Evolutionary conservation across 2,113 vertebrate genomes (phyloP).

Genomic region (Catharus bicknelli): DNA sequence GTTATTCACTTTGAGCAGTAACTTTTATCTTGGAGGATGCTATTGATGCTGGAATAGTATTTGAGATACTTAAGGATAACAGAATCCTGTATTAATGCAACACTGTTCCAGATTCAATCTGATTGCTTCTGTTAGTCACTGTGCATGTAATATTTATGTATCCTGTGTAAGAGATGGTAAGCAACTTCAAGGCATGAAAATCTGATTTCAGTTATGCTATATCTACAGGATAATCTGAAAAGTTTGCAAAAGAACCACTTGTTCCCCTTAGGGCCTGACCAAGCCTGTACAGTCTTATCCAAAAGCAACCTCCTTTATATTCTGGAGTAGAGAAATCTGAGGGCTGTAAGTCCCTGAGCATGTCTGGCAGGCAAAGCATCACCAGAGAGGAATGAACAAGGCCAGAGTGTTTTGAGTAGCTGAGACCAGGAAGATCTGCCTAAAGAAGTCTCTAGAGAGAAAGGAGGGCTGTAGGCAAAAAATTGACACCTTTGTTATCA

Average conservation of each 20-base stretch:
- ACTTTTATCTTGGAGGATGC: slow-evolving; percentile 48
- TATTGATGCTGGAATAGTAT: slow-evolving; percentile 1
- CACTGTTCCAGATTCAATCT: slow-evolving; percentile 39
- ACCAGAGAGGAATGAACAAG: background rate
- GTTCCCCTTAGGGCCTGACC: background rate
- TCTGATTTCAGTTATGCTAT: background rate
- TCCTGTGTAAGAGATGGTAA: background rate
- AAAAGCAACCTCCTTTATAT: background rate
- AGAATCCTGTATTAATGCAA: slow-evolving; percentile 48
- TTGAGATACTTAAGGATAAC: slow-evolving; percentile 33
- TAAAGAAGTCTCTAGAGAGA: background rate
- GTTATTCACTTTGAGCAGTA: slow-evolving; percentile 1
- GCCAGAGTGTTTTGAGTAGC: background rate
- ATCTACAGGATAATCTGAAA: slow-evolving; percentile 1
- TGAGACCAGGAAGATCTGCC: background rate
- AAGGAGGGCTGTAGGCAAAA: background rate
- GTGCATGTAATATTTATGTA: slow-evolving; percentile 52
- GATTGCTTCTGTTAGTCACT: slow-evolving; percentile 37
- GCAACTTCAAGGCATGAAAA: background rate
- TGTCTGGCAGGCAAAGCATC: background rate
- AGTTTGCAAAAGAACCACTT: background rate
- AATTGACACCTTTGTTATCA: background rate
- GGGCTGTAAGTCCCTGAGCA: background rate
- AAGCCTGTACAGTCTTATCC: background rate
- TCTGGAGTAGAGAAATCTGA: background rate